Percentiles rank a stretch among this genome's conserved stretches.
Evolutionary conservation across 2,888 invertebrate genomes (phyloP).

Genomic region (Phorcus lineatus): DNA sequence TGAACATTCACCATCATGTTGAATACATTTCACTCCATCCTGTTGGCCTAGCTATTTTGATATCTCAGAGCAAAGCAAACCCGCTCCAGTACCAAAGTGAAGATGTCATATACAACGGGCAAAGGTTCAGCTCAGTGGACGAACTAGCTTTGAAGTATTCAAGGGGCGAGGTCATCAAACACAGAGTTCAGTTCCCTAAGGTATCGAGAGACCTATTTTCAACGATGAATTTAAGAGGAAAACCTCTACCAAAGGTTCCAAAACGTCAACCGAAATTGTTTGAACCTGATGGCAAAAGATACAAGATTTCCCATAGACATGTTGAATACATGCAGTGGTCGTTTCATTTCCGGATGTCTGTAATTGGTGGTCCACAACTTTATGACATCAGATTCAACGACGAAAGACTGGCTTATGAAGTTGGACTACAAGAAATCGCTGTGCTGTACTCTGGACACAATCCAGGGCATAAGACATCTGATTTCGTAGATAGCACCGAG

Average conservation of each 20-base stretch:
- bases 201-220: conserved; percentile 29
- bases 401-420: conserved; percentile 67
- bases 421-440: conserved; percentile 65
- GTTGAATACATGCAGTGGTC: conserved; percentile 66
- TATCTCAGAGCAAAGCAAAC: conserved; percentile 46
- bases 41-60: conserved; percentile 52
- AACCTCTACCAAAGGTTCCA: conserved; percentile 39
- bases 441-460: conserved; percentile 61
- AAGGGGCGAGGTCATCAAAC: conserved; percentile 9
- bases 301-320: conserved; percentile 57
- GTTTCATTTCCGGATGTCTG: conserved; percentile 63
- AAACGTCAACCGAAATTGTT: conserved; percentile 52
- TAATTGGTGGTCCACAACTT: conserved; percentile 60
- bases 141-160: conserved; percentile 41
- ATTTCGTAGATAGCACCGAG: conserved; percentile 59
- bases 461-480: conserved; percentile 49
- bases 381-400: conserved; percentile 61
- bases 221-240: conserved; percentile 39
- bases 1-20: conserved; percentile 44
- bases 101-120: conserved; percentile 45
- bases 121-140: conserved; percentile 38
- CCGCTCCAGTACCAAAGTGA: conserved; percentile 47
- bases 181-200: neutral
- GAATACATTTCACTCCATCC: conserved; percentile 54
- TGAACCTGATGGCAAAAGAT: conserved; percentile 68